A percentile compares a stretch with the other conserved stretches of the same genome.
phyloP scores from a whole-genome alignment of 2,797 vertebrate genomes.

The Micropoecilia bifurca region DNA sequence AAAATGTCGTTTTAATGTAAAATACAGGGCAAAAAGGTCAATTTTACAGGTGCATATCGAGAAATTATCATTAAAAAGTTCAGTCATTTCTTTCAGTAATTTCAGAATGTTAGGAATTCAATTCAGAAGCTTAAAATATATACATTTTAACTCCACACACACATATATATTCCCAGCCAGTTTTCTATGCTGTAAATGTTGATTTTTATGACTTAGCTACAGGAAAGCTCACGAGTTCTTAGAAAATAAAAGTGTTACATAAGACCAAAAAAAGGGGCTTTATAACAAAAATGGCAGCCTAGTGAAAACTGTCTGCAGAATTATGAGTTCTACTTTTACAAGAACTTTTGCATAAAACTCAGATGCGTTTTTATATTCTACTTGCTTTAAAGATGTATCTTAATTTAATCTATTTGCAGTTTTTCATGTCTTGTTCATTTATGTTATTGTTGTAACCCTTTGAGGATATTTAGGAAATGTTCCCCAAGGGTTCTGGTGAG shows the following conservation, averaged over 20 bases:
- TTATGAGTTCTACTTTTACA: not conserved
- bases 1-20: not conserved
- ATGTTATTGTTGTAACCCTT: not conserved
- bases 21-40: not conserved
- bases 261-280: not conserved
- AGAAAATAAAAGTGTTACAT: not conserved
- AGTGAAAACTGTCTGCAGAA: not conserved
- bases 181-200: not conserved
- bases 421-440: not conserved
- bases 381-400: not conserved
- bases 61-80: not conserved
- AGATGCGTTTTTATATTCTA: not conserved
- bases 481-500: not conserved
- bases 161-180: not conserved
- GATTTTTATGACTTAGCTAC: not conserved
- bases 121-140: not conserved
- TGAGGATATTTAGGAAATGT: not conserved
- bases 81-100: not conserved
- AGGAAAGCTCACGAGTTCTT: not conserved
- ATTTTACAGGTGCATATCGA: not conserved
- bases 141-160: not conserved
- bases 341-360: not conserved
- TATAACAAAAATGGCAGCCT: not conserved
- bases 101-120: too few species aligned
- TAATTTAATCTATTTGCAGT: not conserved